phyloP scores from a whole-genome alignment of 2,888 invertebrate species.

The Bellardia pandia region DNA sequence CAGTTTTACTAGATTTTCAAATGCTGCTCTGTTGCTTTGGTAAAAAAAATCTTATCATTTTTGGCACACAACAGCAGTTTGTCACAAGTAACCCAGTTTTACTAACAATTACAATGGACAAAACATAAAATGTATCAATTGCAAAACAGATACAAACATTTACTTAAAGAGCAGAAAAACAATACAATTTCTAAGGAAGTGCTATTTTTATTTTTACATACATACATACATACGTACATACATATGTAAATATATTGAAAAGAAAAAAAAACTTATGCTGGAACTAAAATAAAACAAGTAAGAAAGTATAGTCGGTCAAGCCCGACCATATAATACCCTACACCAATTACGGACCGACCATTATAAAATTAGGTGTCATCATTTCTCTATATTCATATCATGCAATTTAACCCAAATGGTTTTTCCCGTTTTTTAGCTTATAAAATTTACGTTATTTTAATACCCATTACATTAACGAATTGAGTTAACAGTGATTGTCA shows the following conservation, averaged over 20 bases:
- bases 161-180: conserved; percentile 46
- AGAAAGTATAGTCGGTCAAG: too few species aligned
- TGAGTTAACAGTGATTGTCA: too few species aligned
- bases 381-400: too few species aligned
- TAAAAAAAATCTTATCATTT: conserved; percentile 55
- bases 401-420: too few species aligned
- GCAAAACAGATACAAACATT: conserved; percentile 31
- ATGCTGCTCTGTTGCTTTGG: background rate
- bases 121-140: conserved; percentile 51
- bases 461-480: too few species aligned
- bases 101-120: conserved; percentile 36
- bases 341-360: too few species aligned
- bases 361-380: too few species aligned
- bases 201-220: background rate
- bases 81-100: conserved; percentile 63
- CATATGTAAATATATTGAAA: background rate
- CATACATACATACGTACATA: background rate
- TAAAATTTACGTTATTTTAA: too few species aligned
- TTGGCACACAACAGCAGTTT: conserved; percentile 55
- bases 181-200: background rate
- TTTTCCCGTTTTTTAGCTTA: too few species aligned
- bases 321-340: too few species aligned
- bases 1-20: conserved; percentile 1
- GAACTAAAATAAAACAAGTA: too few species aligned
- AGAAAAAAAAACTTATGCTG: background rate